phyloP scores from a whole-genome alignment of 2,113 vertebrate species.

The Lonchura striata region DNA sequence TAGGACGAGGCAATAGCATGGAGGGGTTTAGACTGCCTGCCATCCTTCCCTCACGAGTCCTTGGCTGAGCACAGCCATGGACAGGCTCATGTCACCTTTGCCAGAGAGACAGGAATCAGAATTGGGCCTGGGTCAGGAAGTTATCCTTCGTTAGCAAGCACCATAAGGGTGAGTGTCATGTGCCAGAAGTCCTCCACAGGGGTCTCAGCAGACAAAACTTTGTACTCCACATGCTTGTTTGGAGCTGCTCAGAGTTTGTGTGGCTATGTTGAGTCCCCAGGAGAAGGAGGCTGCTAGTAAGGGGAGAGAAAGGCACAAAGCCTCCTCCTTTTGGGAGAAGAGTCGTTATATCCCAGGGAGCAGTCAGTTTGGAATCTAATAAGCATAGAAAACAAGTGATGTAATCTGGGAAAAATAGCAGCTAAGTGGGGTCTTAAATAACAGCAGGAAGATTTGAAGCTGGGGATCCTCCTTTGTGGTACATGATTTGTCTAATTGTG shows the following conservation, averaged over 20 bases:
- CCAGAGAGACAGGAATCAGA: neutral
- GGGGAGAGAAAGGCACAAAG: neutral
- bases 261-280: fast-evolving
- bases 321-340: neutral
- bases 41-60: fast-evolving
- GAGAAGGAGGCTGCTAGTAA: neutral
- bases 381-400: neutral
- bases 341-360: neutral
- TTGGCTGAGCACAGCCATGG: neutral
- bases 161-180: fast-evolving
- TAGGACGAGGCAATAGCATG: neutral
- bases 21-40: neutral
- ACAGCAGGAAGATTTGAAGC: neutral
- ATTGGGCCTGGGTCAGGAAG: neutral
- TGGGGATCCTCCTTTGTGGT: neutral
- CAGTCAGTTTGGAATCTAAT: neutral
- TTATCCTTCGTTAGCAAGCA: neutral
- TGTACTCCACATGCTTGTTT: fast-evolving
- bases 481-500: neutral
- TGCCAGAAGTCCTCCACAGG: neutral
- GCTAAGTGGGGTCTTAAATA: neutral
- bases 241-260: neutral
- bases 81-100: neutral
- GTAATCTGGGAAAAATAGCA: neutral
- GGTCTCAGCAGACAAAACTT: neutral